Base-by-base conservation (phyloP, 1,140 invertebrate species). In the Aphaenogaster ashmeadi region DNA sequence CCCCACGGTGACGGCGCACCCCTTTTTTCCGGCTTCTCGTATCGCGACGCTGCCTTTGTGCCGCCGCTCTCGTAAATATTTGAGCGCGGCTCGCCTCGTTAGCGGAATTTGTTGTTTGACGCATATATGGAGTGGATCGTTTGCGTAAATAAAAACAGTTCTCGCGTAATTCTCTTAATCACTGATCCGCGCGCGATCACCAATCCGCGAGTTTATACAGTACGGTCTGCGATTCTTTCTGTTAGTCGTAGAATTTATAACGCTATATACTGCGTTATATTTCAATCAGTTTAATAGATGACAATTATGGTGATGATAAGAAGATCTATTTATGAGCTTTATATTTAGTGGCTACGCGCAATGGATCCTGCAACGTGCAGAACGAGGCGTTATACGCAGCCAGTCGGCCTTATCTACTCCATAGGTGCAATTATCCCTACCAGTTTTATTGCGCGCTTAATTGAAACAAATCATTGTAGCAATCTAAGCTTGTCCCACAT, bases 21-120 rank as follows among this genome's bases (percentile, higher is more conserved):
- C 71, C 77, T 69, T 80, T 80, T 74, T 79, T 50, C 47, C 71
- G 80, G 67, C 89, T 88, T 90, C 84, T 69, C 80, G 47, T 41
- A 56, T 15, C 80, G 54, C 72, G 74, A 79, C 36, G 62, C 47
- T 41, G 47, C 83, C 47, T 79, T 86, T 86, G 69, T 84, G 56
- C 33, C 44, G n/a, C 1, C 54, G 54, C 18, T 75, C 54, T 75
- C 69, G 80, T 84, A 84, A 84, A 84, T 84, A 84, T 84, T 84
- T 84, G 69, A 84, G 33, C 69, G 41, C 36, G 66, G 41, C 21
- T 69, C 50, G 79, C 33, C 80, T 84, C 54, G 80, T 84, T 84
- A 84, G 56, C 69, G 54, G 13, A 67, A 36, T 83, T 72, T 38
- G 54, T 47, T 62, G 80, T 75, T 84, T 60, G 69, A 27, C n/a